Percentiles rank a stretch among this genome's conserved stretches.
phyloP scores from a whole-genome alignment of 2,888 invertebrate genomes.

The Drosophila falleni region DNA sequence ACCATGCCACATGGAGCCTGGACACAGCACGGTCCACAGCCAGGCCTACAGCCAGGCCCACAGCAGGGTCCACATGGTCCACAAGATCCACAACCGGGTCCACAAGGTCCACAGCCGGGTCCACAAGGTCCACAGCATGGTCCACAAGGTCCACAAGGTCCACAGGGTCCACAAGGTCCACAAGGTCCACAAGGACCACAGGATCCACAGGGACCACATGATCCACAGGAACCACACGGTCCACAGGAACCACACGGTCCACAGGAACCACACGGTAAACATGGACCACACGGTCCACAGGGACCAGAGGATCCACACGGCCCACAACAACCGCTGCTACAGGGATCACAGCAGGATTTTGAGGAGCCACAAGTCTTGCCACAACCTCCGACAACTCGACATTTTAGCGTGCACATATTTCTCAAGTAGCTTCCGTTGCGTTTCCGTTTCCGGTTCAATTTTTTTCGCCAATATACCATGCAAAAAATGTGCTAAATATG shows the following conservation, averaged over 20 bases:
- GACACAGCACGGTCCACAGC: slow-evolving; percentile 56
- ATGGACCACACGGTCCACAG: slow-evolving; percentile 2
- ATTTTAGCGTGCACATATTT: slow-evolving; percentile 25
- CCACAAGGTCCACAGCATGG: slow-evolving; percentile 35
- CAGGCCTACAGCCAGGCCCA: slow-evolving; percentile 47
- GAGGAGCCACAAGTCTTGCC: slow-evolving; percentile 1
- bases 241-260: slow-evolving; percentile 55
- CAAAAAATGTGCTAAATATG: slow-evolving; percentile 76
- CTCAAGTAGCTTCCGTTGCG: slow-evolving; percentile 29
- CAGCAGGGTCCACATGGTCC: slow-evolving; percentile 53
- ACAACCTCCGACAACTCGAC: neutral
- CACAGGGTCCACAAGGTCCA: slow-evolving; percentile 55
- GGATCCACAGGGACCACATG: slow-evolving; percentile 49
- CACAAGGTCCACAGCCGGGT: slow-evolving; percentile 55
- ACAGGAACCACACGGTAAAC: slow-evolving; percentile 26
- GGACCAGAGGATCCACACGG: slow-evolving; percentile 10
- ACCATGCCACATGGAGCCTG: slow-evolving; percentile 61
- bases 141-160: slow-evolving; percentile 37
- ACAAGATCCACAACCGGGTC: slow-evolving; percentile 37
- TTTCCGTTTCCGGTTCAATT: neutral
- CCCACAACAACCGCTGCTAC: slow-evolving; percentile 4
- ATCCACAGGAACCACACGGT: slow-evolving; percentile 70
- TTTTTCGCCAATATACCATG: slow-evolving; percentile 23
- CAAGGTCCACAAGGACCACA: slow-evolving; percentile 54
- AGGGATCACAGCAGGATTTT: slow-evolving; percentile 17